Evolutionary conservation across 2,888 invertebrate genomes (phyloP).

Genomic region (Tetragnatha montana): DNA sequence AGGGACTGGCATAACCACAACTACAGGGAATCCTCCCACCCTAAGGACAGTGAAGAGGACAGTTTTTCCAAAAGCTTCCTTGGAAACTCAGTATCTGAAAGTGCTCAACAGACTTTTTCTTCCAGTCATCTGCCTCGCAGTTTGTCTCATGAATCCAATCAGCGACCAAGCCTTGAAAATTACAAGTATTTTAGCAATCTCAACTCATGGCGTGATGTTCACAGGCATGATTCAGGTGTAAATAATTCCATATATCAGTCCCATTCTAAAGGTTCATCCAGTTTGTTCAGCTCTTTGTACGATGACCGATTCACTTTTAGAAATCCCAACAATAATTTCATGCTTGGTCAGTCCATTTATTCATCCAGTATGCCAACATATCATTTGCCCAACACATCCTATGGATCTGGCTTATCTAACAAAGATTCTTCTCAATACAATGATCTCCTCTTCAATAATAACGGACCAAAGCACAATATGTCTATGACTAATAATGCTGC

Average conservation of each 20-base stretch:
- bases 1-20: conserved; percentile 67
- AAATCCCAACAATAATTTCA: conserved; percentile 43
- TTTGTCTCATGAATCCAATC: conserved; percentile 14
- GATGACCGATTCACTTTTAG: conserved; percentile 52
- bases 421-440: conserved; percentile 48
- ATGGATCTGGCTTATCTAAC: conserved; percentile 2
- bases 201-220: conserved; percentile 48
- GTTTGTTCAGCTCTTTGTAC: conserved; percentile 49
- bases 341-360: conserved; percentile 43
- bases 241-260: conserved; percentile 53
- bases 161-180: conserved; percentile 29
- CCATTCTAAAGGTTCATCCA: conserved; percentile 19
- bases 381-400: conserved; percentile 37
- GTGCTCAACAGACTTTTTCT: conserved; percentile 55
- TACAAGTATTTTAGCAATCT: conserved; percentile 38
- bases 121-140: conserved; percentile 17
- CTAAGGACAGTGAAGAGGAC: conserved; percentile 44
- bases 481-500: conserved; percentile 13
- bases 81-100: conserved; percentile 33
- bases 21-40: conserved; percentile 53
- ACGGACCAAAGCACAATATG: conserved; percentile 22
- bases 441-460: conserved; percentile 31
- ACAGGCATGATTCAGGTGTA: conserved; percentile 53
- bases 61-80: conserved; percentile 44
- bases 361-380: conserved; percentile 50